Conservation (phyloP, 1,140 invertebrate species). For the Megalopta genalis region DNA sequence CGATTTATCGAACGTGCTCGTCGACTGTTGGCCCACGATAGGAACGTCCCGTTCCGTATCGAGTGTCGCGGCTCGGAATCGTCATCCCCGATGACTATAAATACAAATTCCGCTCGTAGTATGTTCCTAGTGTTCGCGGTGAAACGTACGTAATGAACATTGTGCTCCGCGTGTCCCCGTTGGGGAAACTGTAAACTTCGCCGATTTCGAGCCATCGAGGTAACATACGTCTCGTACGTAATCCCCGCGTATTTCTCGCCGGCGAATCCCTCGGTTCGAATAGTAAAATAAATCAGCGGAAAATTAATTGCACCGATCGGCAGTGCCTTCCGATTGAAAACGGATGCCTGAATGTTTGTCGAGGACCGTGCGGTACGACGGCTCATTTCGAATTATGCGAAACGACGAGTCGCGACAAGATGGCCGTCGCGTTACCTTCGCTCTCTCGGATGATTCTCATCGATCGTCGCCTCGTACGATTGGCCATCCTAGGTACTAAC, state of each 20-base stretch:
- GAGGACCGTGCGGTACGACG: background rate
- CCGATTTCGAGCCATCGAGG: background rate
- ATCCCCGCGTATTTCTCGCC: background rate
- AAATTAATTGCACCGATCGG: background rate
- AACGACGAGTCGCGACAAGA: background rate
- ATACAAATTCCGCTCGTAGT: constrained; percentile 2
- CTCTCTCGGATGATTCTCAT: constrained; percentile 23
- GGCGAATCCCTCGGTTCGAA: background rate
- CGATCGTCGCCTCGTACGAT: constrained; percentile 6
- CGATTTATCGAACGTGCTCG: constrained; percentile 70
- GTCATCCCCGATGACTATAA: background rate
- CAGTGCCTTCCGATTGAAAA: background rate
- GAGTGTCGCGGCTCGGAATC: constrained; percentile 22
- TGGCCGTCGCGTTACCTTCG: constrained; percentile 22
- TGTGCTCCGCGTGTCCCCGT: background rate
- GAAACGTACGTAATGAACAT: background rate
- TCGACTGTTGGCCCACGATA: constrained; percentile 40
- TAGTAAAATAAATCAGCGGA: background rate
- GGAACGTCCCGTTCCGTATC: constrained; percentile 55
- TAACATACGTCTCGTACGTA: background rate
- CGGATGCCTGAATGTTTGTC: background rate
- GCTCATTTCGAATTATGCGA: background rate
- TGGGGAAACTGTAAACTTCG: background rate
- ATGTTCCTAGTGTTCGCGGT: background rate
- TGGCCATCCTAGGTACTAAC: constrained; percentile 56